Evolutionary conservation across 2,888 invertebrate genomes (phyloP).

Genomic region (Chrysopilus asiliformis): DNA sequence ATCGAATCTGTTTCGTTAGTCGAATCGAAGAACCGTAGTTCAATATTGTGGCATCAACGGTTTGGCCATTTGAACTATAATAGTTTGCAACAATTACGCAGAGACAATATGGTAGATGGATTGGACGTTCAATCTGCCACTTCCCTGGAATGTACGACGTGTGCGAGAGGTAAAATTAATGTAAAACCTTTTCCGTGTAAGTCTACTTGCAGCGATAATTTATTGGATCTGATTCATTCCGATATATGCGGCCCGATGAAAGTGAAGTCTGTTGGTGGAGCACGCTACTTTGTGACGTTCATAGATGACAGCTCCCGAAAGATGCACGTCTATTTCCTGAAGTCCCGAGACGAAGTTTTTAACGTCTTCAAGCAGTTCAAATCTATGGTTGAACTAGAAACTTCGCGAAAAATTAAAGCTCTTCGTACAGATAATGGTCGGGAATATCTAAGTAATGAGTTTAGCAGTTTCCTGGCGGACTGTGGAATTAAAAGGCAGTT

Average conservation of each 20-base stretch:
- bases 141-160: background rate
- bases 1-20: no score
- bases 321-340: slow-evolving; percentile 12
- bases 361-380: slow-evolving; percentile 10
- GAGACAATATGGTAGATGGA: background rate
- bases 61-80: slow-evolving; percentile 1
- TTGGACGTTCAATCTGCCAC: no score
- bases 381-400: slow-evolving; percentile 9
- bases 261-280: slow-evolving; percentile 3
- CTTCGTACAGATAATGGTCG: no score
- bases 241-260: slow-evolving; percentile 8
- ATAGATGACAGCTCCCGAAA: no score
- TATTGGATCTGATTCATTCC: slow-evolving; percentile 7
- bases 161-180: background rate
- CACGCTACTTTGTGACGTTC: no score
- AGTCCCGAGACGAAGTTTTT: slow-evolving; percentile 12
- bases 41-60: background rate
- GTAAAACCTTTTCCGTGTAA: background rate
- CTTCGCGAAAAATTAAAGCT: slow-evolving; percentile 9
- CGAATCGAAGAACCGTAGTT: background rate
- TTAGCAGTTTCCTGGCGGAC: slow-evolving; percentile 4
- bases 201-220: background rate
- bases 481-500: no score
- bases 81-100: background rate
- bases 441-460: slow-evolving; percentile 3